Percentiles rank a stretch among this genome's conserved stretches.
Evolutionary conservation across 2,888 invertebrate genomes (phyloP).

Genomic region (Trissolcus brochymenae): DNA sequence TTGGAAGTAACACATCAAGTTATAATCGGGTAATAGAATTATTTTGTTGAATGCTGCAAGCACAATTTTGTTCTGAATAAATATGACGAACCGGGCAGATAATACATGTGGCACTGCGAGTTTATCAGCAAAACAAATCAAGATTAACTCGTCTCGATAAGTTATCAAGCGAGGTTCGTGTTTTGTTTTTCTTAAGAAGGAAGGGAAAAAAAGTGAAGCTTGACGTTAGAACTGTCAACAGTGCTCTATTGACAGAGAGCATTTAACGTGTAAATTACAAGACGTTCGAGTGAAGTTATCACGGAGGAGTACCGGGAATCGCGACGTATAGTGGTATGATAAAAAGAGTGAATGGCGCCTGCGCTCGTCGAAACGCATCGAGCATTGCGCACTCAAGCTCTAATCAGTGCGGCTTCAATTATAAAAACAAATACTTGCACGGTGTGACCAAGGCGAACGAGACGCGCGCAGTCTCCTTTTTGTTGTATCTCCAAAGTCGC

Average conservation of each 20-base stretch:
- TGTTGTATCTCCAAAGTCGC: not conserved
- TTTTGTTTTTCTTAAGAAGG: not conserved
- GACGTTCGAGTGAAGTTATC: slow-evolving; percentile 38
- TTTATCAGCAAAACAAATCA: slow-evolving; percentile 31
- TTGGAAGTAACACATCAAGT: too few relatives aligned
- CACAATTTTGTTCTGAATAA: too few relatives aligned
- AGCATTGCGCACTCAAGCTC: not conserved
- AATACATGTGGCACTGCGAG: not conserved
- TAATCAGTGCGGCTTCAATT: slow-evolving; percentile 28
- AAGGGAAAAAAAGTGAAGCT: not conserved
- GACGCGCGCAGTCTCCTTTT: slow-evolving; percentile 10
- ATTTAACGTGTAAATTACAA: slow-evolving; percentile 38
- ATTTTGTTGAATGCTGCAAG: too few relatives aligned
- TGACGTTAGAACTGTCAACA: slow-evolving; percentile 32
- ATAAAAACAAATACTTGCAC: slow-evolving; percentile 35
- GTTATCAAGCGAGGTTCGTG: slow-evolving; percentile 15
- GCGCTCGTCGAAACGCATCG: not conserved
- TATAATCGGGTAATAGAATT: too few relatives aligned
- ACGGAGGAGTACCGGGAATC: slow-evolving; percentile 28
- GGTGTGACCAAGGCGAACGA: slow-evolving; percentile 22
- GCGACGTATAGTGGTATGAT: slow-evolving; percentile 14
- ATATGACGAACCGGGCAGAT: too few relatives aligned
- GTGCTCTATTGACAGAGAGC: slow-evolving; percentile 30
- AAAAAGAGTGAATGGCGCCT: slow-evolving; percentile 50
- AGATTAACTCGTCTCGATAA: slow-evolving; percentile 28